Conservation (phyloP, 2,113 vertebrate genomes). For the Solea senegalensis region DNA sequence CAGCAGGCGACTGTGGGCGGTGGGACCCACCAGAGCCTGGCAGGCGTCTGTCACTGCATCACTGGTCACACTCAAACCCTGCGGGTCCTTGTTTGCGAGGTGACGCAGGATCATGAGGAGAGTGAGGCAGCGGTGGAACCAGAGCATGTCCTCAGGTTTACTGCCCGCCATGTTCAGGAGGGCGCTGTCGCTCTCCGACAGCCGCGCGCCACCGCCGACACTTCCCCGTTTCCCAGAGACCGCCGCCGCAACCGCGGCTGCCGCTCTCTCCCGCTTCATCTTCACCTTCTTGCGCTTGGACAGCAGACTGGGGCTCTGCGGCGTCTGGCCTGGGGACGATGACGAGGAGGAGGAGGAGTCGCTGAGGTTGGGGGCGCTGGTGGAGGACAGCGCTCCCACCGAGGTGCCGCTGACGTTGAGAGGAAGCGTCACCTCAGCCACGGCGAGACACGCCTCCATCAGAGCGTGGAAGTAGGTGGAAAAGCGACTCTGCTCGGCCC, state of each 20-base stretch:
- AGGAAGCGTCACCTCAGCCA: slow-evolving; percentile 94
- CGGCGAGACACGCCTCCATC: slow-evolving; percentile 95
- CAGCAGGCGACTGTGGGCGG: slow-evolving; percentile 91
- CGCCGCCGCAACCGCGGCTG: slow-evolving; percentile 75
- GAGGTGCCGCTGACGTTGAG: slow-evolving; percentile 89
- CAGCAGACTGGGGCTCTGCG: slow-evolving; percentile 94
- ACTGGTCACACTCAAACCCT: slow-evolving; percentile 92
- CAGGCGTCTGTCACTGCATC: slow-evolving; percentile 94
- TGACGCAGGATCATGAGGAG: slow-evolving; percentile 96
- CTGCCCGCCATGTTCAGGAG: slow-evolving; percentile 91
- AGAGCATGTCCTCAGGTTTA: slow-evolving; percentile 98
- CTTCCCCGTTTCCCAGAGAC: slow-evolving; percentile 85
- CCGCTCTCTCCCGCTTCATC: slow-evolving; percentile 94
- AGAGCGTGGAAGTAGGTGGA: slow-evolving; percentile 96
- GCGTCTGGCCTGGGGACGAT: slow-evolving; percentile 95
- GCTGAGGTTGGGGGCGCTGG: slow-evolving; percentile 90
- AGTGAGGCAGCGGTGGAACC: slow-evolving; percentile 97
- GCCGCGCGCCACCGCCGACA: slow-evolving; percentile 57
- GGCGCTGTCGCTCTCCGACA: slow-evolving; percentile 83
- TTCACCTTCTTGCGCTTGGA: slow-evolving; percentile 98
- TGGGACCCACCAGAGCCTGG: slow-evolving; percentile 93
- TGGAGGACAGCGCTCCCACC: slow-evolving; percentile 87
- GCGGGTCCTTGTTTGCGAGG: slow-evolving; percentile 91
- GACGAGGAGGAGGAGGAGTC: slow-evolving; percentile 96
- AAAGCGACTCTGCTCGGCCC: slow-evolving; percentile 90